phyloP scores from a whole-genome alignment of 2,888 invertebrate genomes.

The Mythimna vitellina region DNA sequence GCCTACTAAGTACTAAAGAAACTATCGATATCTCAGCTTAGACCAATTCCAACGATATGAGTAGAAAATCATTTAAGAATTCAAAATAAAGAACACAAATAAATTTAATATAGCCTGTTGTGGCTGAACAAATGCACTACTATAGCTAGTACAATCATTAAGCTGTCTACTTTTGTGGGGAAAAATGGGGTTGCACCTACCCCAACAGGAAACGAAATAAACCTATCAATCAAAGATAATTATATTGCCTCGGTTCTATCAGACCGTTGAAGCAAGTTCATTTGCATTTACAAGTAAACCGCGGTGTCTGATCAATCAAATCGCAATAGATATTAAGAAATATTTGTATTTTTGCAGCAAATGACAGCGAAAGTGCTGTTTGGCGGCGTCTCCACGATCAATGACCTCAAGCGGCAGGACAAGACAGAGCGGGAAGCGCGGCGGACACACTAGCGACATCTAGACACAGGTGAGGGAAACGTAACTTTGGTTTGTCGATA shows the following conservation, averaged over 20 bases:
- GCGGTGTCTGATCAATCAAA: conserved; percentile 37
- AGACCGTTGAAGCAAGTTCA: neutral
- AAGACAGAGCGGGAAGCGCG: conserved; percentile 92
- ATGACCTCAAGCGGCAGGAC: conserved; percentile 93
- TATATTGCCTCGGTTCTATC: neutral
- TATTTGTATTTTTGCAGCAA: conserved; percentile 83
- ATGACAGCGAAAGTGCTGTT: conserved; percentile 94
- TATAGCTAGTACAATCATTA: neutral
- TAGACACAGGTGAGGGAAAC: conserved; percentile 69
- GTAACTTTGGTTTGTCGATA: conserved; percentile 1
- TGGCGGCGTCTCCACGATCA: conserved; percentile 93
- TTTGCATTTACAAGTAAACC: conserved; percentile 16
- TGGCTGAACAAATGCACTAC: neutral
- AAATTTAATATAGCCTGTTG: neutral
- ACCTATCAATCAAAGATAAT: neutral
- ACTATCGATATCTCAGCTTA: neutral
- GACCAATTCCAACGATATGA: neutral
- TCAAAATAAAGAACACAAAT: neutral
- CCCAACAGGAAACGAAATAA: conserved; percentile 9
- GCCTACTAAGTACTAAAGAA: no score
- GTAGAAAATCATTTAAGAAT: neutral
- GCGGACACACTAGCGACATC: conserved; percentile 89
- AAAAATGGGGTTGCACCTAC: conserved; percentile 29
- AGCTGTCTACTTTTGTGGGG: neutral
- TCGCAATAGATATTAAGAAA: conserved; percentile 30